phyloP scores from a whole-genome alignment of 1,140 invertebrate species.

The Belonocnema kinseyi region DNA sequence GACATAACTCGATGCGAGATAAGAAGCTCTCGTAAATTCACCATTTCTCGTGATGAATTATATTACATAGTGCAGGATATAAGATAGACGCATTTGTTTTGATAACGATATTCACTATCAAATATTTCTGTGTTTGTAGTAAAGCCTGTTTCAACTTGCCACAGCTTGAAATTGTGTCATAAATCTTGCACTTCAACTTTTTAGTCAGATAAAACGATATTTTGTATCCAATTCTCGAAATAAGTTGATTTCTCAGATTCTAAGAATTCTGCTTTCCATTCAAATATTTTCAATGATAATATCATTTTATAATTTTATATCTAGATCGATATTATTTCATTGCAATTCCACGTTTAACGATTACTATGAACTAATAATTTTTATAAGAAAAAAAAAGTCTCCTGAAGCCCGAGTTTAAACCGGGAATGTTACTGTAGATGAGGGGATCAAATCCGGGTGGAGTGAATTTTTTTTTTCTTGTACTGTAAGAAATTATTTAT shows the following conservation, averaged over 20 bases:
- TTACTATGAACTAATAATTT: too few relatives aligned
- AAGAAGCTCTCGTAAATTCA: slow-evolving; percentile 17
- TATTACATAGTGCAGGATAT: neutral
- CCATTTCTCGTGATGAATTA: slow-evolving; percentile 11
- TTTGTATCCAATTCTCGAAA: neutral
- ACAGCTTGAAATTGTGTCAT: slow-evolving; percentile 8
- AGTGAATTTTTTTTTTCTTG: too few relatives aligned
- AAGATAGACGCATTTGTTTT: neutral
- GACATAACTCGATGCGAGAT: slow-evolving; percentile 19
- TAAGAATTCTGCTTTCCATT: neutral
- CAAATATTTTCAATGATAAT: neutral
- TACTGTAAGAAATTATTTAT: too few relatives aligned
- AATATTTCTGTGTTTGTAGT: neutral
- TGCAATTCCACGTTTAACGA: too few relatives aligned
- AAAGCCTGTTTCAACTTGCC: slow-evolving; percentile 8
- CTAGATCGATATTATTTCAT: too few relatives aligned
- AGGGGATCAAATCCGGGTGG: too few relatives aligned
- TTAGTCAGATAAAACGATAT: neutral
- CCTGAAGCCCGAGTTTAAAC: too few relatives aligned
- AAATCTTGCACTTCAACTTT: slow-evolving; percentile 10
- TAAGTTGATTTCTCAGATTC: too few relatives aligned
- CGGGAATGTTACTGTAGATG: too few relatives aligned
- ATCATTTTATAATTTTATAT: too few relatives aligned
- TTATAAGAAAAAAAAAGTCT: too few relatives aligned
- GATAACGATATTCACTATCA: neutral